phyloP scores from a whole-genome alignment of 2,797 vertebrate species.

The Morelia viridis region DNA sequence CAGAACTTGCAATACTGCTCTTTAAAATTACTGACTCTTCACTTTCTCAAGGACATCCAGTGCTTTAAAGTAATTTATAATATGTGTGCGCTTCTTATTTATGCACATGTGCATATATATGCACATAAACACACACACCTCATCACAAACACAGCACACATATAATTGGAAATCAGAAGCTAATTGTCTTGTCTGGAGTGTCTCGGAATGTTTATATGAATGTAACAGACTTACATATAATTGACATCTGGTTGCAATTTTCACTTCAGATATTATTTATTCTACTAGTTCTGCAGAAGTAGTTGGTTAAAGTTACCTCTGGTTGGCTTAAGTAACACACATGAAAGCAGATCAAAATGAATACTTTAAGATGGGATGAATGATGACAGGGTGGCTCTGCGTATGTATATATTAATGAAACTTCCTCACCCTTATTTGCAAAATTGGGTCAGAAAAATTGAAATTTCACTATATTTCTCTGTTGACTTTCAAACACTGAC shows the following conservation, averaged over 20 bases:
- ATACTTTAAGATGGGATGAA: background rate
- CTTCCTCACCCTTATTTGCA: background rate
- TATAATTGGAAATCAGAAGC: background rate
- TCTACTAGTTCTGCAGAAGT: slow-evolving; percentile 5
- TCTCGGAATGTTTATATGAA: background rate
- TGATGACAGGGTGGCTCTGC: background rate
- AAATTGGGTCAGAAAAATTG: background rate
- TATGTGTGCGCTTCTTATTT: background rate
- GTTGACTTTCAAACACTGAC: background rate
- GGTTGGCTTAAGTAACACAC: background rate
- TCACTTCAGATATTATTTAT: slow-evolving; percentile 21
- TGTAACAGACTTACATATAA: background rate
- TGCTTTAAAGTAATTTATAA: background rate
- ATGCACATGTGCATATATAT: background rate
- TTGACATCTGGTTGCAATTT: slow-evolving; percentile 29
- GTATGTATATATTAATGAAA: background rate
- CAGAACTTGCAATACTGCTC: background rate
- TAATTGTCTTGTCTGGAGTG: background rate
- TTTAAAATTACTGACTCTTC: background rate
- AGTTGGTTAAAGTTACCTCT: background rate
- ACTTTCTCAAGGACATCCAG: background rate
- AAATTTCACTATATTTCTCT: background rate
- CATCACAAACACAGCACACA: background rate
- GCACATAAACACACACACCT: background rate
- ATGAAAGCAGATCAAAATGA: background rate